Evolutionary conservation across 2,797 vertebrate species (phyloP), one percentile per base, ranked within the genome.

Genomic region (Threskiornis aethiopicus): DNA sequence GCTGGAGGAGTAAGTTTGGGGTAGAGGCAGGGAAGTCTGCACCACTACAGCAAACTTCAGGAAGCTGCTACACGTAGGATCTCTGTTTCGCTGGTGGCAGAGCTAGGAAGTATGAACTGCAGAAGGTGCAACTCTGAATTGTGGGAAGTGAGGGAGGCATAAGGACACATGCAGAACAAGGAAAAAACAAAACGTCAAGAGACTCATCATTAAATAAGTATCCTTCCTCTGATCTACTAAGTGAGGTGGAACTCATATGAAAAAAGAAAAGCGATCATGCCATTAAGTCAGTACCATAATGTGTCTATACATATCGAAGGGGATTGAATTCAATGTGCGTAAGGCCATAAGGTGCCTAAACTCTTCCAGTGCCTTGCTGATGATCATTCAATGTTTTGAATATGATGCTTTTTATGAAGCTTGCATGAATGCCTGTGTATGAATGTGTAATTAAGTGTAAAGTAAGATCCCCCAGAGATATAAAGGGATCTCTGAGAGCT

Each of bases 1-100:
- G 65, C 59, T 0, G 83, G 86, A 91, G 92, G 93, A 96, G 92
- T 86, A 54, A 90, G 65, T 81, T 61, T 96, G 46, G 80, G 88
- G 67, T 84, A 91, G 67, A 94, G 55, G 71, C 75, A 69, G 61
- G 51, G 52, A 85, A 91, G 65, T 71, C 85, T 96, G 79, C 61
- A 84, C 46, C 42, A 25, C 26, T 44, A 84, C 29, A 67, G 54
- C n/a, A 93, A 90, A 91, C 29, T 86, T 81, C 33, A 62, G 86
- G 86, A 90, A 94, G 57, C 66, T 90, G 94, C 66, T 86, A 59
- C 3, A 0, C 76, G 61, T 92, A 95, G 95, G 94, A 95, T 66
- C 77, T 91, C 54, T 62, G 33, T 35, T 94, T 84, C 13, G 0
- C 35, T 90, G 67, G 46, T 84, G 24, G 90, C 61, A 69, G 24